Conservation (phyloP, 35 echinoderm and acorn worm genomes). For the Apostichopus parvimensis region DNA sequence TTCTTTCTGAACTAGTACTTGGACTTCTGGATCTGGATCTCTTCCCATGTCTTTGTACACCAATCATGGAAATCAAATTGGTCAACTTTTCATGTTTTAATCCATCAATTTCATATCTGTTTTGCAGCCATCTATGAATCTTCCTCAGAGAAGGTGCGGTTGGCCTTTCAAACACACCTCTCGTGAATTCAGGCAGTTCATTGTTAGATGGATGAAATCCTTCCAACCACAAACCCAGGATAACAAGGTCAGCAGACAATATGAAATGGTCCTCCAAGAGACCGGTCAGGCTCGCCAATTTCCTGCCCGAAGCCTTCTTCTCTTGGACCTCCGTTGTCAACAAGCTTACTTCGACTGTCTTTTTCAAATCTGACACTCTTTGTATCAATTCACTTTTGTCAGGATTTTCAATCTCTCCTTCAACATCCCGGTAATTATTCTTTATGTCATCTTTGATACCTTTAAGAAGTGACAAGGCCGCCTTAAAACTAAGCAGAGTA, state of each 20-base stretch:
- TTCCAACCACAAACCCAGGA: conserved; percentile 31
- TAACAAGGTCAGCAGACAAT: conserved; percentile 4
- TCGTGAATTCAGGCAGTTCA: neutral
- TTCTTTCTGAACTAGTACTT: conserved; percentile 22
- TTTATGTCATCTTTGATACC: conserved; percentile 26
- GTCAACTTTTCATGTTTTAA: conserved; percentile 13
- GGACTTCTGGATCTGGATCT: conserved; percentile 11
- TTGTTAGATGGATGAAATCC: neutral
- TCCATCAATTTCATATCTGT: conserved; percentile 43
- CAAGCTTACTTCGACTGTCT: neutral
- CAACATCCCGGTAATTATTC: neutral
- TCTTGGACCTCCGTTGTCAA: conserved; percentile 17
- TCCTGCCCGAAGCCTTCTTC: neutral
- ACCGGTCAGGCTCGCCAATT: neutral
- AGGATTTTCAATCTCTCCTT: neutral
- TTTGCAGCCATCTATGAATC: conserved; percentile 30
- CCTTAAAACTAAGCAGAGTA: neutral
- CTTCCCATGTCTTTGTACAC: neutral
- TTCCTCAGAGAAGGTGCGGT: conserved; percentile 20
- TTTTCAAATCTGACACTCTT: conserved; percentile 3
- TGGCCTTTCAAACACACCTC: neutral
- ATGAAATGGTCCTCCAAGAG: conserved; percentile 30
- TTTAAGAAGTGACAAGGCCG: conserved; percentile 7
- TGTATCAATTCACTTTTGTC: neutral
- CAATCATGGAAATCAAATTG: conserved; percentile 11